These are phyloP conservation scores for Lepidocolaptes lacrymiger DNA, from an alignment of 2,797 vertebrate genomes.

Conservation along the genomic window DNA sequence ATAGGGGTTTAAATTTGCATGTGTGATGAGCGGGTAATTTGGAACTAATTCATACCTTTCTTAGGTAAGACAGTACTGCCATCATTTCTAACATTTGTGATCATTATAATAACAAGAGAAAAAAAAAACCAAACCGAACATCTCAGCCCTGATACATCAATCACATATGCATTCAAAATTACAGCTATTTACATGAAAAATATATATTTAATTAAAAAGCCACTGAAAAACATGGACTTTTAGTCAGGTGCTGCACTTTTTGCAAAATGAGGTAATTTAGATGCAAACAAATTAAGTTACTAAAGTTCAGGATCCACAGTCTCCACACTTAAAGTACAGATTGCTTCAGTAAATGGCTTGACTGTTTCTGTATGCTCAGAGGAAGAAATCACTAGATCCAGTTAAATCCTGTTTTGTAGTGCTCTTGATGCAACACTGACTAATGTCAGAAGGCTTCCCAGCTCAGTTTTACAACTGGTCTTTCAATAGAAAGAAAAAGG, in stretches of 20 bases:
- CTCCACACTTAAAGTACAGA: conserved; percentile 50
- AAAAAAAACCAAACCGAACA: neutral
- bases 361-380: conserved; percentile 54
- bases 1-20: neutral
- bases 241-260: conserved; percentile 70
- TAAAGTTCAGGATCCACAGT: conserved; percentile 48
- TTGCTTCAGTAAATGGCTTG: conserved; percentile 57
- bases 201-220: conserved; percentile 63
- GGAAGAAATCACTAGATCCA: conserved; percentile 64
- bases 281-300: conserved; percentile 71
- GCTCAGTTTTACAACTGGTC: conserved; percentile 64
- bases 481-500: conserved; percentile 40
- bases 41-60: neutral
- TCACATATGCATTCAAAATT: conserved; percentile 62
- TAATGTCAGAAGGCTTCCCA: conserved; percentile 61
- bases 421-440: conserved; percentile 65
- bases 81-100: conserved; percentile 17
- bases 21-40: neutral
- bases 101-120: neutral
- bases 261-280: conserved; percentile 77
- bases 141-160: conserved; percentile 51
- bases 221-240: conserved; percentile 65
- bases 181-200: conserved; percentile 85
- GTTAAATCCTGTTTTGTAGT: conserved; percentile 72
- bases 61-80: conserved; percentile 13